Evolutionary conservation across 2,797 vertebrate species (phyloP), one percentile per base, ranked within the genome.

Genomic region (Sebastiscus tertius): DNA sequence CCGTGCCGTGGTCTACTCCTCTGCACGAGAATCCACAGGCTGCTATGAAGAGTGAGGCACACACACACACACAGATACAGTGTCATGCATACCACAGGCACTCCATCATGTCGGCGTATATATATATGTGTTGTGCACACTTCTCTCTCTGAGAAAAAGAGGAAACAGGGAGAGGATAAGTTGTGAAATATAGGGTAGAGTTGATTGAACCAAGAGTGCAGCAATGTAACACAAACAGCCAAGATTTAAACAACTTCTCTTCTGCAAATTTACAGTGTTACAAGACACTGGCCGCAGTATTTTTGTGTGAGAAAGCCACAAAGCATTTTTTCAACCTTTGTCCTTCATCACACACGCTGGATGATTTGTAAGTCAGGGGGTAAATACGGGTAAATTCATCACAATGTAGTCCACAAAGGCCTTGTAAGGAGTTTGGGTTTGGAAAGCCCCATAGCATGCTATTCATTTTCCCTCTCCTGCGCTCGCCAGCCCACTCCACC

Each of bases 371-470:
- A 83, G 77, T 49, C 77, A 46, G 81, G 81, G 82, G 68, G 79
- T 88, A 87, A 92, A 91, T 89, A 85, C 10, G 65, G 71, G 71
- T 77, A 84, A 83, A 89, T 86, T 68, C 83, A 77, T 83, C 84
- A 84, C 79, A 87, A 80, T 81, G 81, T 74, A 75, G 80, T 87
- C 74, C 67, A 73, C 63, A 80, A 87, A 89, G 80, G 61, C 84
- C 89, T 90, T 90, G 83, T 90, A 84, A 85, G 86, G 83, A 89
- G 80, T 76, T 46, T 60, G 79, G 84, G 79, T 90, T 88, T 91
- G 93, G 94, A 94, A 95, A 94, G 86, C 91, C 91, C 94, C 93
- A 87, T 69, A 77, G 80, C 87, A 90, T 59, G 77, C 87, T 86
- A 82, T 87, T 92, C 86, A 80, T 89, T 89, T 88, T 85, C 89